Evolutionary conservation across 2,797 vertebrate species (phyloP), one percentile per base, ranked within the genome.

Genomic region (Tragopan temminckii): DNA sequence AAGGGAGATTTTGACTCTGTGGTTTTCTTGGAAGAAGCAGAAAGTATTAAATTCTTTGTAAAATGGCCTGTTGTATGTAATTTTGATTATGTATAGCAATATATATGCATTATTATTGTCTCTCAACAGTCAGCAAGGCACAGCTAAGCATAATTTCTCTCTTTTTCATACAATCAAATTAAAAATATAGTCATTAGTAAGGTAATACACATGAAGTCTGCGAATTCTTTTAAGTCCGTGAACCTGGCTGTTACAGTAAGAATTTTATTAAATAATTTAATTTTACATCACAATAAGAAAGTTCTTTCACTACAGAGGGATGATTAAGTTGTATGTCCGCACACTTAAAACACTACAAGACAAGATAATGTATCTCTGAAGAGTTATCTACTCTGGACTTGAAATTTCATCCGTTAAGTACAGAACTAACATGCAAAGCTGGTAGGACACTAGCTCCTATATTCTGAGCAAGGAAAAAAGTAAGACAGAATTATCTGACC

Each of bases 301-400:
- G 17, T 53, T 53, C 27, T 78, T 82, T 85, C 35, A 67, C 25
- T 74, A 74, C 31, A 17, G 29, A 4, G 66, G 19, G 13, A 85
- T 57, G 20, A 72, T 77, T 45, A 83, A 63, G 29, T 55, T 25
- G 6, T 27, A 69, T 20, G 38, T 70, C 2, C 1, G 17, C 27
- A 91, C 70, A 78, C 66, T 63, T 72, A 85, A 82, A 93, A 78
- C n/a, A 90, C 42, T 76, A 31, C 8, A 71, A 79, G 27, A 42
- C 29, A 84, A 83, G 31, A 5, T 45, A 55, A 52, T 29, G 6
- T 59, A 85, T 50, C 5, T 68, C 35, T 76, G 33, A 74, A 62
- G 85, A 63, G 11, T 64, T 91, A 61, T 45, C 48, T 78, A 64
- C 48, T 43, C 8, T 68, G 27, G n/a, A 85, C 61, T 72, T 83